phyloP scores from a whole-genome alignment of 2,888 invertebrate genomes.

The Notodonta ziczac region DNA sequence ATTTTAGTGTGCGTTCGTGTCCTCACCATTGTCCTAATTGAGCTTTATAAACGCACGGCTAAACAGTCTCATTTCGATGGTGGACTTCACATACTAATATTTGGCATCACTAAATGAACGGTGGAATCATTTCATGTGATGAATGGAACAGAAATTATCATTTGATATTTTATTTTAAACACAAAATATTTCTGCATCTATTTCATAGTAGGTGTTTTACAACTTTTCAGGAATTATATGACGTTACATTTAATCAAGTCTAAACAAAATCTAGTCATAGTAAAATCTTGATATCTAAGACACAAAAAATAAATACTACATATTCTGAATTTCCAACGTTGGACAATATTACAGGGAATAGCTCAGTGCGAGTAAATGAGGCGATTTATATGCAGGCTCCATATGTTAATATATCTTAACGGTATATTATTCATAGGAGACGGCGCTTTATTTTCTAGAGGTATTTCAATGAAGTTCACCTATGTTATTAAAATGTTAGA shows the following conservation, averaged over 20 bases:
- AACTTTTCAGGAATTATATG: too few relatives aligned
- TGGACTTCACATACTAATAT: too few relatives aligned
- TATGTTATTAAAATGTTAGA: constrained; percentile 32
- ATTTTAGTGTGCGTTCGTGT: neutral
- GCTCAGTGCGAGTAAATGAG: constrained; percentile 47
- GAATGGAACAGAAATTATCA: too few relatives aligned
- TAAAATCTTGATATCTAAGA: neutral
- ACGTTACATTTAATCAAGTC: too few relatives aligned
- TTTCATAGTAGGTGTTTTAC: neutral
- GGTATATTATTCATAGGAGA: constrained; percentile 52
- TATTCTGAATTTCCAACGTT: constrained; percentile 31
- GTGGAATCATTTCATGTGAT: too few relatives aligned
- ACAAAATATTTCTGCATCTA: too few relatives aligned
- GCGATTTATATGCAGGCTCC: constrained; percentile 62
- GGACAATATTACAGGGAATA: constrained; percentile 35
- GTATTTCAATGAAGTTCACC: constrained; percentile 41
- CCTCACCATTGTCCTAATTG: neutral
- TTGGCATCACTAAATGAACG: too few relatives aligned
- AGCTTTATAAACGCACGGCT: neutral
- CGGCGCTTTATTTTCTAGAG: constrained; percentile 49
- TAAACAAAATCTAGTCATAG: too few relatives aligned
- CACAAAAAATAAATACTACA: constrained; percentile 7
- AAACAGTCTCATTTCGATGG: neutral
- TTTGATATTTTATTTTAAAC: too few relatives aligned
- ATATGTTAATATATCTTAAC: constrained; percentile 56